Percentiles rank a stretch among this genome's conserved stretches.
Evolutionary conservation across 2,797 vertebrate genomes (phyloP).

Genomic region (Tolypeutes matacus): DNA sequence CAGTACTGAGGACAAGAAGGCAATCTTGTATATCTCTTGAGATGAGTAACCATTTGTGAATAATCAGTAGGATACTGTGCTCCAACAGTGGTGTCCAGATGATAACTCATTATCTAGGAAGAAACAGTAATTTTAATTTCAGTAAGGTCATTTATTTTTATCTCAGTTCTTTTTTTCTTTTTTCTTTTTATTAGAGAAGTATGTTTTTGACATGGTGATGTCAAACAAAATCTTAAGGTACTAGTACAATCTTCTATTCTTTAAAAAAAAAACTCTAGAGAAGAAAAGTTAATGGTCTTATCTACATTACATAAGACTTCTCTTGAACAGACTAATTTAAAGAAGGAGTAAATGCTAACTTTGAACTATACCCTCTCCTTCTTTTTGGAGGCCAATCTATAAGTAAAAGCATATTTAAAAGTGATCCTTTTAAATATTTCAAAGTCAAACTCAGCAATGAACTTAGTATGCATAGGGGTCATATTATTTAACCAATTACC

Average conservation of each 20-base stretch:
- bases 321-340: constrained; percentile 1
- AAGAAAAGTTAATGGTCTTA: neutral
- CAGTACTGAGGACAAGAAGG: constrained; percentile 45
- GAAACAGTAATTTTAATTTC: constrained; percentile 29
- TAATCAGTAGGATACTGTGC: neutral
- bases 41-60: constrained; percentile 48
- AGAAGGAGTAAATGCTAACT: constrained; percentile 18
- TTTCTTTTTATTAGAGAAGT: neutral
- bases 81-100: neutral
- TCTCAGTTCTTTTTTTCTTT: neutral
- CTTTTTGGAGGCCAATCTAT: constrained; percentile 10
- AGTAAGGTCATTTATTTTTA: neutral
- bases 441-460: neutral
- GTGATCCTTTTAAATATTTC: constrained; percentile 33
- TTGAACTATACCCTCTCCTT: neutral
- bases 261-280: neutral
- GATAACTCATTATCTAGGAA: constrained; percentile 33
- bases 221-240: constrained; percentile 21
- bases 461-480: neutral
- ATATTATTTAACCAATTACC: neutral
- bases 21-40: constrained; percentile 23
- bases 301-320: neutral
- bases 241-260: constrained; percentile 3
- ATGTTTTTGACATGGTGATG: neutral
- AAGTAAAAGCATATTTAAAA: constrained; percentile 29